Conservation (phyloP, 2,888 invertebrate genomes). For the Lacanobia wlatinum region DNA sequence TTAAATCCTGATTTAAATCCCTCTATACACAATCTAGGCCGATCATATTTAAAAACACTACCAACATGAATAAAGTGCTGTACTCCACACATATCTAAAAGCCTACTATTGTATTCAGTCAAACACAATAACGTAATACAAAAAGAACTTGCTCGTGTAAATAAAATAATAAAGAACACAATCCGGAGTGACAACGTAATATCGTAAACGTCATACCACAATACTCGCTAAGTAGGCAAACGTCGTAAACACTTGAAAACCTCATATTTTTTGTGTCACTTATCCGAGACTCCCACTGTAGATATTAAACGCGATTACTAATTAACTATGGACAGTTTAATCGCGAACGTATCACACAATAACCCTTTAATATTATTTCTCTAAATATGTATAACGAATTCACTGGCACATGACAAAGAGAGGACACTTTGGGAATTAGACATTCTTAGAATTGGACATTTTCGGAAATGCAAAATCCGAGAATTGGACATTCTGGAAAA, state of each 20-base stretch:
- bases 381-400: neutral
- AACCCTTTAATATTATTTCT: neutral
- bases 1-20: slow-evolving; percentile 5
- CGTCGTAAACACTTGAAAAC: slow-evolving; percentile 55
- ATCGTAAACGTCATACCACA: slow-evolving; percentile 58
- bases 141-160: slow-evolving; percentile 35
- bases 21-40: slow-evolving; percentile 3
- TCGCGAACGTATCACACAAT: neutral
- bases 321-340: slow-evolving; percentile 40
- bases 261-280: slow-evolving; percentile 57
- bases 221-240: slow-evolving; percentile 47
- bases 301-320: slow-evolving; percentile 43
- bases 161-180: slow-evolving; percentile 54
- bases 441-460: neutral
- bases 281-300: slow-evolving; percentile 36
- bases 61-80: neutral
- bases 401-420: neutral
- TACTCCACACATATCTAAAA: slow-evolving; percentile 24
- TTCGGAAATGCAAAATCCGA: neutral
- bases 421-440: no score
- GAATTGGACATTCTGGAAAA: neutral
- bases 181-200: slow-evolving; percentile 45
- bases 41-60: slow-evolving; percentile 1
- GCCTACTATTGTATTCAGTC: slow-evolving; percentile 26
- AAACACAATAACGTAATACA: slow-evolving; percentile 28